These are phyloP conservation scores for Delphinus delphis DNA, from an alignment of 2,113 vertebrate species.

Conservation along the genomic window DNA sequence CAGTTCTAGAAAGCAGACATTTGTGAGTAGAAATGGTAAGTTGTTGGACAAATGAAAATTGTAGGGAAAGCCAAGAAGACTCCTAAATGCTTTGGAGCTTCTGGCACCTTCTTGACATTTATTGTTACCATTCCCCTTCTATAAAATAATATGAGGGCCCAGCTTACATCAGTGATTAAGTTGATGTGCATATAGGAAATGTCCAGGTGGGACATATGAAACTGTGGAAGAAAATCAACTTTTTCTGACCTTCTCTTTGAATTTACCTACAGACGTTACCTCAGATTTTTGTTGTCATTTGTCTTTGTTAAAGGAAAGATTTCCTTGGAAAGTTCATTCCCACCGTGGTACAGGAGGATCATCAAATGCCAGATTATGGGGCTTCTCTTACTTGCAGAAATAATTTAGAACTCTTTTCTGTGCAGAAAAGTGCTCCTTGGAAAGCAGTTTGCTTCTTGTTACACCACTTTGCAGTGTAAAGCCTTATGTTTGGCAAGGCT, in stretches of 20 bases:
- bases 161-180: neutral
- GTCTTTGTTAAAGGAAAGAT: neutral
- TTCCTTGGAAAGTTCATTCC: neutral
- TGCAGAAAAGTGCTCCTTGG: slow-evolving; percentile 8
- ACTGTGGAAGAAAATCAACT: neutral
- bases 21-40: neutral
- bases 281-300: neutral
- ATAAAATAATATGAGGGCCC: neutral
- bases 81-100: neutral
- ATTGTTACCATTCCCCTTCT: neutral
- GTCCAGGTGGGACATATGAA: neutral
- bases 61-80: slow-evolving; percentile 24
- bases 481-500: neutral
- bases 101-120: slow-evolving; percentile 5
- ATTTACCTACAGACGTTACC: neutral
- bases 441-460: slow-evolving; percentile 41
- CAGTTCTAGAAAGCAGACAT: neutral
- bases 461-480: neutral
- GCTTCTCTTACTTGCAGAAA: slow-evolving; percentile 18
- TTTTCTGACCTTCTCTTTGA: neutral
- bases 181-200: neutral
- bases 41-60: neutral
- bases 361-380: neutral
- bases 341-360: neutral
- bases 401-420: neutral